A percentile compares a stretch with the other conserved stretches of the same genome.
Conservation (phyloP, 1,140 invertebrate species). For the Dendrolimus kikuchii region DNA sequence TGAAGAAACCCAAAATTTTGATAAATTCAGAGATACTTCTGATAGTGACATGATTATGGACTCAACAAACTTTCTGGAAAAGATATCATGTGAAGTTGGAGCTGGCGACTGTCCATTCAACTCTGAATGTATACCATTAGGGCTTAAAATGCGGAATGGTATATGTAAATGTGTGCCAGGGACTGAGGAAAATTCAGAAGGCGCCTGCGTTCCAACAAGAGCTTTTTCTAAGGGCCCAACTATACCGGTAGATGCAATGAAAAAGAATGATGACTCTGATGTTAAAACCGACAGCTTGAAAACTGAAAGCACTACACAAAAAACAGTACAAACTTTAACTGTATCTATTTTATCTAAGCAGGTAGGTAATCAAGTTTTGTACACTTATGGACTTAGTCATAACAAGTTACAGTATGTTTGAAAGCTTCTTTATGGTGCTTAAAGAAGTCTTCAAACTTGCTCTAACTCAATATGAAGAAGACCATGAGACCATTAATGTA, state of each 20-base stretch:
- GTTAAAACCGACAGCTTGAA: slow-evolving; percentile 34
- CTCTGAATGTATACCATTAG: slow-evolving; percentile 76
- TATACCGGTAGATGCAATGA: slow-evolving; percentile 43
- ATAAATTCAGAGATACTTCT: slow-evolving; percentile 61
- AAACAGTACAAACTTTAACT: slow-evolving; percentile 77
- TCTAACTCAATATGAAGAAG: too few relatives aligned
- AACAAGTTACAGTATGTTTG: background rate
- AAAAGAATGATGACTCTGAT: slow-evolving; percentile 41
- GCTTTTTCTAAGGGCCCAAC: slow-evolving; percentile 57
- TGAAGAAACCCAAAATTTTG: slow-evolving; percentile 43
- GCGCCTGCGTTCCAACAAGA: slow-evolving; percentile 44
- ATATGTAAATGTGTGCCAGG: slow-evolving; percentile 79
- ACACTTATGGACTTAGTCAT: background rate
- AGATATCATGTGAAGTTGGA: slow-evolving; percentile 67
- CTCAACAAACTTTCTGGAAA: slow-evolving; percentile 56
- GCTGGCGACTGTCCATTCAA: slow-evolving; percentile 74
- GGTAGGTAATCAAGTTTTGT: slow-evolving; percentile 52
- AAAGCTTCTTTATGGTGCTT: background rate
- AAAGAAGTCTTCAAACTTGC: too few relatives aligned
- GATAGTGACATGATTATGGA: slow-evolving; percentile 67
- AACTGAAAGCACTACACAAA: slow-evolving; percentile 52
- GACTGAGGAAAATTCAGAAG: slow-evolving; percentile 50
- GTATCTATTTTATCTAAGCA: slow-evolving; percentile 86
- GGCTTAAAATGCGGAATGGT: slow-evolving; percentile 73
- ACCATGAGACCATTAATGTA: too few relatives aligned